Base-by-base conservation (phyloP, 2,888 invertebrate genomes). In the Pelosia muscerda region DNA sequence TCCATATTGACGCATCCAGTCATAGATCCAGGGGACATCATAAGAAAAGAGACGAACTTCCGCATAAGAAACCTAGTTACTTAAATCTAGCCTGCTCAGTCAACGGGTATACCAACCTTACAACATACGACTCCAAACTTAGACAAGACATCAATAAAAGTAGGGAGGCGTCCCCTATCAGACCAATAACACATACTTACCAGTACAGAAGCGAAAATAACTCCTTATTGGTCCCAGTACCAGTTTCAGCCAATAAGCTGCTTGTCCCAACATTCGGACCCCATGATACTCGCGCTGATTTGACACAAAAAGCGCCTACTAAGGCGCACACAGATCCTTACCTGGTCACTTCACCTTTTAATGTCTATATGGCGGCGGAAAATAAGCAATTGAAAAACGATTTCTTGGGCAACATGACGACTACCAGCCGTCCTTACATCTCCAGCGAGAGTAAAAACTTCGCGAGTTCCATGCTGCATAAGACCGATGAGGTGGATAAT, bases 21-120 rank as follows among this genome's bases (percentile, higher is more conserved):
- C 93, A 94, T 64, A 86, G 94, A 72, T 93, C 93, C 0, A 82
- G 94, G 11, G 87, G 87, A 26, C 90, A 92, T 58, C 90, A 91
- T 28, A 95, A 93, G 64, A 94, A 94, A 74, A 81, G 91, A 5
- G 93, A 93, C 86, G 93, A 94, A 58, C 74, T 90, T 60, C 85
- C 90, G 13, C 94, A 94, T 22, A 97, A 97, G 87, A 97, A 98
- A 86, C 98, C 98, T 0, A 98, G 98, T 68, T 98, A 98, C 88
- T 93, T 98, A 67, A 98, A 97, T 83, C 93, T 98, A 73, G 98
- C 98, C 63, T 98, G 98, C 88, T 98, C 98, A 25, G 98, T 98
- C 64, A 98, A 97, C 92, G 98, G 98, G 5, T 98, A 98, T 88
- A 97, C 97, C 8, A 97, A 97, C 81, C 95, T 97, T 68, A 98